Evolutionary conservation across 2,113 vertebrate species (phyloP), one percentile per base, ranked within the genome.

Genomic region (Alouatta palliata): DNA sequence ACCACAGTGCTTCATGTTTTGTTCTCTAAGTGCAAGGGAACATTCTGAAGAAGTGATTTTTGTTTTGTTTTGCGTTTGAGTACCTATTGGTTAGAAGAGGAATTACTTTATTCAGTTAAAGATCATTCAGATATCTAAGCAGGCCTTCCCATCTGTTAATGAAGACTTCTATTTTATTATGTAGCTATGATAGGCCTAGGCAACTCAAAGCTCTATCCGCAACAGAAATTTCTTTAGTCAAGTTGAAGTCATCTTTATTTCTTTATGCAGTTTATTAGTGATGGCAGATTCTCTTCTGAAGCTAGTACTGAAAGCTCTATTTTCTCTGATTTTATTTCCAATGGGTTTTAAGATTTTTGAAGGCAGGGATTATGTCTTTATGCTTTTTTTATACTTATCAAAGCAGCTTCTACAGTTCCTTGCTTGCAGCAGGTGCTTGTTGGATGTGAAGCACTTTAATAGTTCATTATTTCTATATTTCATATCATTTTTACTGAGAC

Each of bases 251-350:
- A 27, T 88, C 87, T 92, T 91, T 87, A 95, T 84, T 81, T 92
- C 92, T 45, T 71, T 49, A 32, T 49, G 45, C 45, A 54, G 4
- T 70, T 91, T 95, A 95, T 96, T 84, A 87, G 40, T 32, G n/a
- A 95, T 87, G 84, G 80, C 64, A 87, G 75, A 16, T 68, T 90
- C 90, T 81, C 81, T 95, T 95, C 93, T 87, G 87, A 95, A 96
- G 80, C 45, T 84, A 16, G 8, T 20, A 49, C 43, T 90, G 56
- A 96, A 93, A 77, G 85, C 45, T 81, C 43, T 58, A 11, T 92
- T 84, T 97, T 85, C 68, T 40, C 75, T 89, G 64, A 92, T 96
- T 93, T 95, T 61, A 92, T 97, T 92, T 90, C 76, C 80, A 91
- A 21, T 32, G 83, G 54, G 56, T 43, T 96, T 96, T 77, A 93